These are phyloP conservation scores for Trachurus trachurus DNA, from an alignment of 2,797 vertebrate species.

Conservation along the genomic window DNA sequence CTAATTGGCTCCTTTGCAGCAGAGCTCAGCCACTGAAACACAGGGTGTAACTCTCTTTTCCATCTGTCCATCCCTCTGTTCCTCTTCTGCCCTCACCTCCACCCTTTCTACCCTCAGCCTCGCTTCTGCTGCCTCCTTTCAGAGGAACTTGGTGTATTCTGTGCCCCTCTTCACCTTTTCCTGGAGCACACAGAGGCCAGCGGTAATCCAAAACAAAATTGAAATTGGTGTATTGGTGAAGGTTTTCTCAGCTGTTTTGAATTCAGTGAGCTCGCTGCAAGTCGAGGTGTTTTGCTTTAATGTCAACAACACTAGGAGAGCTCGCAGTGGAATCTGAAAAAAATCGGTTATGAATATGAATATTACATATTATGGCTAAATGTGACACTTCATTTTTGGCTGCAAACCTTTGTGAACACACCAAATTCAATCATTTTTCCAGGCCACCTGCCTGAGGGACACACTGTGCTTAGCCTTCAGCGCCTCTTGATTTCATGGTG, in stretches of 20 bases:
- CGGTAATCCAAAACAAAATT: slow-evolving; percentile 8
- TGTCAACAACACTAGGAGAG: slow-evolving; percentile 2
- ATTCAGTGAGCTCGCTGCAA: slow-evolving; percentile 5
- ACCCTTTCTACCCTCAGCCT: slow-evolving; percentile 26
- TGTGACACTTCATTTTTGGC: slow-evolving; percentile 2
- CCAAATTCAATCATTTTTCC: neutral
- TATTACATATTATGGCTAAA: slow-evolving; percentile 12
- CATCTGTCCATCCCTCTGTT: slow-evolving; percentile 32
- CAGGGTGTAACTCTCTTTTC: slow-evolving; percentile 58
- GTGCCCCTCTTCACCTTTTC: slow-evolving; percentile 37
- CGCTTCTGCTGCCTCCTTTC: slow-evolving; percentile 19
- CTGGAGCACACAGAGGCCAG: slow-evolving; percentile 13
- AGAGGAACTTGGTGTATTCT: slow-evolving; percentile 54
- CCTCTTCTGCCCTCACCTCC: slow-evolving; percentile 34
- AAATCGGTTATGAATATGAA: neutral
- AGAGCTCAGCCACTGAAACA: slow-evolving; percentile 64
- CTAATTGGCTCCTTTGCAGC: slow-evolving; percentile 82
- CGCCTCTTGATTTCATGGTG: neutral
- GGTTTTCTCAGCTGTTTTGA: neutral
- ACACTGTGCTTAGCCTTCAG: neutral
- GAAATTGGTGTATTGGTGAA: slow-evolving; percentile 1
- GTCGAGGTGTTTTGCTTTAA: slow-evolving; percentile 9
- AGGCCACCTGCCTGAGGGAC: neutral
- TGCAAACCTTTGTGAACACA: neutral
- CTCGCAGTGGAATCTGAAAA: neutral